Conservation (phyloP, 2,113 vertebrate genomes). For the Myanophis thanlyinensis region DNA sequence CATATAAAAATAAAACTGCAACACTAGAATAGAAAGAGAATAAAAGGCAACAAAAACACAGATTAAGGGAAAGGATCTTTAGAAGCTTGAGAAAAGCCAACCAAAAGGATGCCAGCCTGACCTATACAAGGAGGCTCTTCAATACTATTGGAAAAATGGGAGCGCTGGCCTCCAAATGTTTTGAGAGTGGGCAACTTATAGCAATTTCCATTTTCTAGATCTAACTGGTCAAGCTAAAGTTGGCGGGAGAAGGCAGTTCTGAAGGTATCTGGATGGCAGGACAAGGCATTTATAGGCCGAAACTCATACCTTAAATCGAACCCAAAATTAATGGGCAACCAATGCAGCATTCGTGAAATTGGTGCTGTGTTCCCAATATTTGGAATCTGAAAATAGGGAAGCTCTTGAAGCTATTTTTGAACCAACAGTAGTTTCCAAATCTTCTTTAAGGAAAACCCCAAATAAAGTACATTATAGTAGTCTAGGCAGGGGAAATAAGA, state of each 20-base stretch:
- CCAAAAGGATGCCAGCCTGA: background rate
- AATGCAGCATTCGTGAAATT: background rate
- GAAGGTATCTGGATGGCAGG: background rate
- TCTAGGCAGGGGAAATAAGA: background rate
- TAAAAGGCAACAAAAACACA: background rate
- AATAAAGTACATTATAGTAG: background rate
- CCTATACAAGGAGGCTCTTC: background rate
- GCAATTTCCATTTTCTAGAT: background rate
- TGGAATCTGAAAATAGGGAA: background rate
- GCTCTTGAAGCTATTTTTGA: background rate
- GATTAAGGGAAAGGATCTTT: background rate
- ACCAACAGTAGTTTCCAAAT: background rate
- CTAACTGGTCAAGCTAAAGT: background rate
- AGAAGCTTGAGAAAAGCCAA: background rate
- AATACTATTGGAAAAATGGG: background rate
- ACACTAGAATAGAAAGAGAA: background rate
- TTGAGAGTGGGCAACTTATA: background rate
- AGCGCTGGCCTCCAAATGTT: background rate
- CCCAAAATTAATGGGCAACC: background rate
- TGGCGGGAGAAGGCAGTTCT: background rate
- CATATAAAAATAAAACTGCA: background rate
- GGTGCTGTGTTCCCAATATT: background rate
- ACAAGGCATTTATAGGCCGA: background rate
- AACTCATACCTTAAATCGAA: background rate
- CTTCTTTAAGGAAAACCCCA: background rate